These are phyloP conservation scores for Stenichneumon culpator DNA, from an alignment of 2,888 invertebrate species.

Conservation along the genomic window DNA sequence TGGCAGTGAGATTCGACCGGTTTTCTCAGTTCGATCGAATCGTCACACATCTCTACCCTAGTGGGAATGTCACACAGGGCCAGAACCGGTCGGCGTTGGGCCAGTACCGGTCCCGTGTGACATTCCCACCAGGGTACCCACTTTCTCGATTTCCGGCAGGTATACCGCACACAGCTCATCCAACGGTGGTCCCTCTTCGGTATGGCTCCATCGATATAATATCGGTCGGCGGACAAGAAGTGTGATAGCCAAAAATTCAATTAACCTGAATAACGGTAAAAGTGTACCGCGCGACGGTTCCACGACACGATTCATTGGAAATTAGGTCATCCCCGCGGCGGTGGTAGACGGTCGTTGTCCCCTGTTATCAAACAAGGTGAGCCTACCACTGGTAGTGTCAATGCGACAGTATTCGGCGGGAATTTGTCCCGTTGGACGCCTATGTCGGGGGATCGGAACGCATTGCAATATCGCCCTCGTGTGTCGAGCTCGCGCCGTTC, in stretches of 20 bases:
- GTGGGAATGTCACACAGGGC: too few species aligned
- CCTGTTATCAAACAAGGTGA: not conserved
- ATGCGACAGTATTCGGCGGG: slow-evolving; percentile 71
- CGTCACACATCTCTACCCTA: too few species aligned
- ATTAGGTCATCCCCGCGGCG: slow-evolving; percentile 65
- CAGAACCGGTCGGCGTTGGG: too few species aligned
- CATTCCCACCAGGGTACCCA: too few species aligned
- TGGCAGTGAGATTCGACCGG: too few species aligned
- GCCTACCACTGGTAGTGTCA: slow-evolving; percentile 27
- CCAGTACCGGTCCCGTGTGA: too few species aligned
- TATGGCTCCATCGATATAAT: not conserved
- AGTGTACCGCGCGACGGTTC: slow-evolving; percentile 51
- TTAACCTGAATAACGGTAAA: not conserved
- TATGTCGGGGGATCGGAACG: slow-evolving; percentile 54
- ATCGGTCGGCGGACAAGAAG: not conserved
- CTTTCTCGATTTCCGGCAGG: too few species aligned
- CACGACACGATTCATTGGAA: slow-evolving; percentile 64
- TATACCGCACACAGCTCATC: too few species aligned
- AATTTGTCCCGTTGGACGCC: slow-evolving; percentile 75
- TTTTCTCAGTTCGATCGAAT: too few species aligned
- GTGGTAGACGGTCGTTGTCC: slow-evolving; percentile 50
- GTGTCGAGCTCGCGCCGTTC: slow-evolving; percentile 54
- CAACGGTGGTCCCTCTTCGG: too few species aligned
- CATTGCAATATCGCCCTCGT: slow-evolving; percentile 58
- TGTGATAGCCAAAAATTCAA: not conserved